phyloP scores from a whole-genome alignment of 2,888 invertebrate species.

The Scaptomyza reducta region DNA sequence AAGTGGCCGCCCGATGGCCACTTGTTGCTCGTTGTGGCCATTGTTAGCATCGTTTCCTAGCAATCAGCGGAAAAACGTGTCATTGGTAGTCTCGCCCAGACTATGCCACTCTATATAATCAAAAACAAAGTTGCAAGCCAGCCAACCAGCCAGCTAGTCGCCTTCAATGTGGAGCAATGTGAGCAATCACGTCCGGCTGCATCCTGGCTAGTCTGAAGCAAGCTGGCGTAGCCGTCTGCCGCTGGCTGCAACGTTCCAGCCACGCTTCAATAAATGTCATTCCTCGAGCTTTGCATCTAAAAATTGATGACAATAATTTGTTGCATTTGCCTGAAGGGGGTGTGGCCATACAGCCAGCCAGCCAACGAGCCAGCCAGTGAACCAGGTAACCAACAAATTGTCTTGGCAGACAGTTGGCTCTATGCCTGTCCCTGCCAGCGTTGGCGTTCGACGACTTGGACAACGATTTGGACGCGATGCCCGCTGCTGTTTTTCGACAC shows the following conservation, averaged over 20 bases:
- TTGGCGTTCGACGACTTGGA: constrained; percentile 44
- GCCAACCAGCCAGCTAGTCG: constrained; percentile 41
- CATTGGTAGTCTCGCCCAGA: constrained; percentile 44
- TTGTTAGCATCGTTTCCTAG: constrained; percentile 60
- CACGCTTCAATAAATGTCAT: constrained; percentile 81
- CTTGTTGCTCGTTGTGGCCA: constrained; percentile 60
- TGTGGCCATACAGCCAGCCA: constrained; percentile 55
- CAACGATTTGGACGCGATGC: constrained; percentile 22
- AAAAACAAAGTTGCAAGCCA: constrained; percentile 49
- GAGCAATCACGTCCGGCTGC: constrained; percentile 68
- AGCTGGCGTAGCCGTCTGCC: constrained; percentile 38
- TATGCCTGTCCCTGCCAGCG: constrained; percentile 55
- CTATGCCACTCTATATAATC: constrained; percentile 61
- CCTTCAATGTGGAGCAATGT: constrained; percentile 73
- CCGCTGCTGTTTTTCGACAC: constrained; percentile 76
- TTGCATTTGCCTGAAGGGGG: constrained; percentile 72
- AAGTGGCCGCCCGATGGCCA: constrained; percentile 64
- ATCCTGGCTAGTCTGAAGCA: constrained; percentile 36
- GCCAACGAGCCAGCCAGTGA: constrained; percentile 18
- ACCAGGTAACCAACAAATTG: constrained; percentile 64
- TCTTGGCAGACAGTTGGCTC: constrained; percentile 69
- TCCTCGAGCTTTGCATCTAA: constrained; percentile 79
- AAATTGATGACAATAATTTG: constrained; percentile 81
- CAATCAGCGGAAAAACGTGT: constrained; percentile 77
- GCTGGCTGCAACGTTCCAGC: constrained; percentile 41